A percentile compares a stretch with the other conserved stretches of the same genome.
These are phyloP conservation scores for Microcebus murinus DNA, from an alignment of 2,113 vertebrate species.

Conservation along the genomic window DNA sequence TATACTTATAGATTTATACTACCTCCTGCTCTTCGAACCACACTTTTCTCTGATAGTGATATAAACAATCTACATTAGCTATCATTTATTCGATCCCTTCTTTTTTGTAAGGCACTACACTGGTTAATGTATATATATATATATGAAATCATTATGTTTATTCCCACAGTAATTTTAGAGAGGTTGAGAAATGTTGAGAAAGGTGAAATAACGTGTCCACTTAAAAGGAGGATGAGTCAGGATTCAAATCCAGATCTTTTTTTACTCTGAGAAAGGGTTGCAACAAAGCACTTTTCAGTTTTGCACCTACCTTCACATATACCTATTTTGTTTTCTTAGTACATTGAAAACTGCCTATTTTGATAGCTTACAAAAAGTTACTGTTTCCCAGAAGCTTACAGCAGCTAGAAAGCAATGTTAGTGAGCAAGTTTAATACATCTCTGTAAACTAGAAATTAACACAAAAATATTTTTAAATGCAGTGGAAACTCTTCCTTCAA, in stretches of 20 bases:
- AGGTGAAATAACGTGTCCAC: neutral
- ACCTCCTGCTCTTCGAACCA: neutral
- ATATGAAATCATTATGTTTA: neutral
- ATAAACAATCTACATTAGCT: neutral
- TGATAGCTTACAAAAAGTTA: neutral
- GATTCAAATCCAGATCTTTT: neutral
- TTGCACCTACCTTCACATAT: neutral
- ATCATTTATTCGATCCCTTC: neutral
- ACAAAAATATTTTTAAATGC: neutral
- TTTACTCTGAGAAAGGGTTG: neutral
- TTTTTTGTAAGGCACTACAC: neutral
- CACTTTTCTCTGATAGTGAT: neutral
- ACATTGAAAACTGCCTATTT: neutral
- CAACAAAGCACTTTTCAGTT: neutral
- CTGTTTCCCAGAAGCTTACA: neutral
- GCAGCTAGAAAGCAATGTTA: neutral
- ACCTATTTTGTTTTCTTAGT: neutral
- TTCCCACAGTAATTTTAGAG: neutral
- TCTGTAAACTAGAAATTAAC: conserved; percentile 1
- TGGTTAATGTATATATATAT: neutral
- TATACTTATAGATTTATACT: neutral
- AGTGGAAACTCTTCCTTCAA: neutral
- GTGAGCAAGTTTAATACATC: neutral
- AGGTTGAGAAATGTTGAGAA: neutral
- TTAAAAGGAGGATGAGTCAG: neutral